phyloP scores from a whole-genome alignment of 2,113 vertebrate species.

The Lophura nycthemera region DNA sequence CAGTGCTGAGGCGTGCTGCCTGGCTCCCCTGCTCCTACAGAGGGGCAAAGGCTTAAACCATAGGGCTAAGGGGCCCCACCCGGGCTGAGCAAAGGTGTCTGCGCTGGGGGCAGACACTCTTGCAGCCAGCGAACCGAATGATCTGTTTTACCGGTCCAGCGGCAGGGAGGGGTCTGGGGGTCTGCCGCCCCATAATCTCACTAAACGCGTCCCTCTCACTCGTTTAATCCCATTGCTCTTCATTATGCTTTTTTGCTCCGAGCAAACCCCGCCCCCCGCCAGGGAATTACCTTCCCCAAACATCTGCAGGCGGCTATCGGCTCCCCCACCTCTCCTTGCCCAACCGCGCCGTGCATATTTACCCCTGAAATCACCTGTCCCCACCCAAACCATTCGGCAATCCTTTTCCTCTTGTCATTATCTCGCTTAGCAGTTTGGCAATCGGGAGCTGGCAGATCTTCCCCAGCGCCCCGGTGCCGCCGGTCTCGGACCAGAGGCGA shows the following conservation, averaged over 20 bases:
- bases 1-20: rapidly evolving
- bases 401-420: not conserved
- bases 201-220: not conserved
- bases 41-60: not conserved
- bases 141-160: not conserved
- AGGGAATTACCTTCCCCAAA: not conserved
- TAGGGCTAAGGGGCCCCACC: not conserved
- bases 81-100: not conserved
- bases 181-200: rapidly evolving
- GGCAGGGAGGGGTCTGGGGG: not conserved
- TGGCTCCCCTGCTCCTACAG: rapidly evolving
- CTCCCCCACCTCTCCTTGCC: not conserved
- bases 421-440: not conserved
- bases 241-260: not conserved
- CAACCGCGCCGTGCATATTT: not conserved
- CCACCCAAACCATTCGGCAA: not conserved
- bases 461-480: rapidly evolving
- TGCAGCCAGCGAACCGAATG: not conserved
- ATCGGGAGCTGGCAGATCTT: not conserved
- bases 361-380: not conserved
- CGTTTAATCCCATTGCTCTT: not conserved
- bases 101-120: not conserved
- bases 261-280: rapidly evolving
- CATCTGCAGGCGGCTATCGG: rapidly evolving
- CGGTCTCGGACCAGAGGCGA: not conserved